Percentiles rank a stretch among this genome's conserved stretches.
phyloP scores from a whole-genome alignment of 2,888 invertebrate species.

The Callyntrura sp. region DNA sequence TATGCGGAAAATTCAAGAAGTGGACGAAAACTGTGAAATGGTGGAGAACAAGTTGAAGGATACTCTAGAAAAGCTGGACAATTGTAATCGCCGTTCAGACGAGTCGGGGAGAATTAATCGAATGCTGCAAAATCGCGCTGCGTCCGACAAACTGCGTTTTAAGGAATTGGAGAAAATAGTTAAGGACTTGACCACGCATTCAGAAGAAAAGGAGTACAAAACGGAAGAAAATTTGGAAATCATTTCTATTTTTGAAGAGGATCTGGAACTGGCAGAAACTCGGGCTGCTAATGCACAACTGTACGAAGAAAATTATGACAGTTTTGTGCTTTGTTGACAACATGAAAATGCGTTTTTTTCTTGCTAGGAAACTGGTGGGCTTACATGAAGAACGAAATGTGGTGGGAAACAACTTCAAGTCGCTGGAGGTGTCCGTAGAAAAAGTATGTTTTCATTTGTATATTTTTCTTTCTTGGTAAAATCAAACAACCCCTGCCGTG shows the following conservation, averaged over 20 bases:
- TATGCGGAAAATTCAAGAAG: neutral
- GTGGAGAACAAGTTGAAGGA: conserved; percentile 30
- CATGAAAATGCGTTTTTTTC: neutral
- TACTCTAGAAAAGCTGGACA: conserved; percentile 2
- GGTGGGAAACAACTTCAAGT: neutral
- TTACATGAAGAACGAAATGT: neutral
- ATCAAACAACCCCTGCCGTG: too few relatives aligned
- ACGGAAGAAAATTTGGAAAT: conserved; percentile 15
- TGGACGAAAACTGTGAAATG: conserved; percentile 18
- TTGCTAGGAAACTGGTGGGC: neutral
- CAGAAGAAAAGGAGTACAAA: conserved; percentile 41
- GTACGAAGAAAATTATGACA: too few relatives aligned
- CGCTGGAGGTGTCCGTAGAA: conserved; percentile 8
- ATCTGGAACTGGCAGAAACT: neutral
- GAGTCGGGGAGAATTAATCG: conserved; percentile 10
- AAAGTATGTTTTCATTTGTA: neutral
- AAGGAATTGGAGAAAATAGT: conserved; percentile 57
- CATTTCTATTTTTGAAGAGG: conserved; percentile 28
- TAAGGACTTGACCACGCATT: conserved; percentile 29
- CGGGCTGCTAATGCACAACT: neutral
- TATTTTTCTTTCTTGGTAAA: neutral
- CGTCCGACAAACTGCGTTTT: conserved; percentile 10
- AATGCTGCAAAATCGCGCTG: neutral
- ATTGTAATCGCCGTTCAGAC: neutral
- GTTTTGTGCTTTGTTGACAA: too few relatives aligned